Conservation (phyloP, 2,888 invertebrate species). For the Morpho deidamia region DNA sequence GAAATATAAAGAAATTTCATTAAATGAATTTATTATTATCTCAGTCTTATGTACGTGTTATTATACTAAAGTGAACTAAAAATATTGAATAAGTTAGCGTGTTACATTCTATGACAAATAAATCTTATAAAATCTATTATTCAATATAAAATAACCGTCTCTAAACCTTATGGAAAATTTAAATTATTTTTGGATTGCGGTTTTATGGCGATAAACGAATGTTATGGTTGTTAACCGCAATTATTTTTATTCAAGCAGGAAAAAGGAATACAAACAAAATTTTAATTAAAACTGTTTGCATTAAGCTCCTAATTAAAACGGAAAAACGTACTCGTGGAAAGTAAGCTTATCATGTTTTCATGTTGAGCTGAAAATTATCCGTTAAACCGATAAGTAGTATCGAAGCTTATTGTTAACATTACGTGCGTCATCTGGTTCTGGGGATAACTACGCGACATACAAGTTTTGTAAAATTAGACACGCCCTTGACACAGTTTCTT, state of each 20-base stretch:
- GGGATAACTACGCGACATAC: constrained; percentile 13
- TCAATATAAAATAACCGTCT: no score
- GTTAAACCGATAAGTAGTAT: constrained; percentile 10
- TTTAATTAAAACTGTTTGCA: background rate
- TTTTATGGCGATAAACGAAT: background rate
- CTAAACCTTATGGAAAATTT: no score
- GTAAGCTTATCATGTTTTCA: background rate
- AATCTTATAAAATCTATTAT: no score
- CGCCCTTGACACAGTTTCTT: constrained; percentile 51
- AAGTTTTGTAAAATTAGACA: constrained; percentile 32
- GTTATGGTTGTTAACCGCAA: background rate
- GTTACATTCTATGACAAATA: no score
- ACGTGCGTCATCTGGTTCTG: constrained; percentile 24
- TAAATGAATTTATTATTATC: no score
- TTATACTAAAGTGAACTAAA: no score
- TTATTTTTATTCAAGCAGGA: background rate
- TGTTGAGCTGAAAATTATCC: background rate
- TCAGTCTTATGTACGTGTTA: no score
- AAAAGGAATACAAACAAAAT: background rate
- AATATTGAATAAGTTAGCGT: no score
- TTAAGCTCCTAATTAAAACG: background rate
- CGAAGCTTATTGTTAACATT: constrained; percentile 19
- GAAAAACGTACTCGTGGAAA: background rate
- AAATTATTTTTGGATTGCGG: background rate
- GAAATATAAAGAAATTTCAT: no score